Percentiles rank a stretch among this genome's conserved stretches.
phyloP scores from a whole-genome alignment of 2,888 invertebrate genomes.

The Drosophila diplacantha region DNA sequence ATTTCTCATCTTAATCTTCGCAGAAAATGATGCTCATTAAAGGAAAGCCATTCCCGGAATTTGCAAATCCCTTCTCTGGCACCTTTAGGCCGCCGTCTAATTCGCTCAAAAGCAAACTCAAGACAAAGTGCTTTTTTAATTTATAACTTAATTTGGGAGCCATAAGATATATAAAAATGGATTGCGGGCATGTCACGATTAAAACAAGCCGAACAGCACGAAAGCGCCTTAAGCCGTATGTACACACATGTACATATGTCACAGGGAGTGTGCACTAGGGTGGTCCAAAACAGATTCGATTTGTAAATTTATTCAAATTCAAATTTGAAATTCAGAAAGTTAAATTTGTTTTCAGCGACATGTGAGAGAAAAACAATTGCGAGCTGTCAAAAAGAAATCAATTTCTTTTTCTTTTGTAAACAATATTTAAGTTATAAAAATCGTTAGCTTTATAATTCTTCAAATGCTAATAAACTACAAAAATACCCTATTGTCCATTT shows the following conservation, averaged over 20 bases:
- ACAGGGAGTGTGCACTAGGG: background rate
- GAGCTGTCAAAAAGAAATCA: too few relatives aligned
- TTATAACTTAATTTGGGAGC: slow-evolving; percentile 53
- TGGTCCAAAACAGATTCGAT: background rate
- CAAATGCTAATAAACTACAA: background rate
- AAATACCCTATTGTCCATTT: background rate
- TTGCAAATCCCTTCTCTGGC: slow-evolving; percentile 27
- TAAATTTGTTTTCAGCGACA: too few relatives aligned
- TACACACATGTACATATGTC: slow-evolving; percentile 11
- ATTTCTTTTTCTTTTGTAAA: too few relatives aligned
- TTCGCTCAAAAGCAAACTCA: slow-evolving; percentile 25
- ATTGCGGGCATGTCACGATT: slow-evolving; percentile 46
- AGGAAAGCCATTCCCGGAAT: slow-evolving; percentile 34
- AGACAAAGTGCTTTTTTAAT: slow-evolving; percentile 51
- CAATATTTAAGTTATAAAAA: background rate
- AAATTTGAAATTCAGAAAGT: background rate
- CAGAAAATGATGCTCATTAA: slow-evolving; percentile 38
- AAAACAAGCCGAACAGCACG: slow-evolving; percentile 34
- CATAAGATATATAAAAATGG: slow-evolving; percentile 31
- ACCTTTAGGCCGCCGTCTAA: slow-evolving; percentile 14
- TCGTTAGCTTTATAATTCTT: background rate
- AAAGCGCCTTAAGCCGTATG: slow-evolving; percentile 31
- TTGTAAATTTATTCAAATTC: background rate
- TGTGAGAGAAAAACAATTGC: too few relatives aligned
- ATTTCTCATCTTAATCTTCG: slow-evolving; percentile 35